Evolutionary conservation across 2,888 invertebrate genomes (phyloP), one percentile per base, ranked within the genome.

Genomic region (Oegoconia quadripuncta): DNA sequence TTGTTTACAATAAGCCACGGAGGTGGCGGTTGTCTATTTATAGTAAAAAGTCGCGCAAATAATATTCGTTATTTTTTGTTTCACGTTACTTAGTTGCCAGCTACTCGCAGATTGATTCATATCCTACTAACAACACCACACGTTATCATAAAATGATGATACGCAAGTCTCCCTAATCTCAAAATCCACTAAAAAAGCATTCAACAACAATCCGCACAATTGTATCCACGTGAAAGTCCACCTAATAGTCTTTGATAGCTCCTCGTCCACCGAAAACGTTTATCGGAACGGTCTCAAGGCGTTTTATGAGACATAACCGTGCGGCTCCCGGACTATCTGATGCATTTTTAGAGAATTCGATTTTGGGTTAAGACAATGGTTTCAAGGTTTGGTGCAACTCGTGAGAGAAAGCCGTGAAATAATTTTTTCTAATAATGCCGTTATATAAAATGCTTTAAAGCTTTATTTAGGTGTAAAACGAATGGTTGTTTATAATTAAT

Each of bases 301-400:
- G 80, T 67, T 87, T 87, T 87, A 86, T 86, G 86, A 82, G 86
- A 76, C 84, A 81, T 83, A 74, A 84, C 78, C 64, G 65, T 52
- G 62, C 60, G 51, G 44, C 33, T 62, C 53, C 52, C 53, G 53
- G 44, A 59, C 55, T 74, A 75, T 75, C 75, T 71, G 75, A 75
- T 75, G 74, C 75, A 84, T 84, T 84, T 84, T 83, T 82, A 82
- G 74, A 64, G 52, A 64, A 71, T 69, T 61, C 73, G 66, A 68
- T 73, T 76, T 73, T 73, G 68, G 83, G 80, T 82, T 74, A 80
- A 81, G 77, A 84, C 84, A 83, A 82, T 83, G 65, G 74, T 37
- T 41, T 52, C 16, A 8, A 34, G 20, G 44, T 32, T 27, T 64
- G 70, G 65, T 48, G 8, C 39, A 59, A 62, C 53, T 23, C 4